Base-by-base conservation (phyloP, 2,797 vertebrate species). In the Platyrinchus mystaceus region DNA sequence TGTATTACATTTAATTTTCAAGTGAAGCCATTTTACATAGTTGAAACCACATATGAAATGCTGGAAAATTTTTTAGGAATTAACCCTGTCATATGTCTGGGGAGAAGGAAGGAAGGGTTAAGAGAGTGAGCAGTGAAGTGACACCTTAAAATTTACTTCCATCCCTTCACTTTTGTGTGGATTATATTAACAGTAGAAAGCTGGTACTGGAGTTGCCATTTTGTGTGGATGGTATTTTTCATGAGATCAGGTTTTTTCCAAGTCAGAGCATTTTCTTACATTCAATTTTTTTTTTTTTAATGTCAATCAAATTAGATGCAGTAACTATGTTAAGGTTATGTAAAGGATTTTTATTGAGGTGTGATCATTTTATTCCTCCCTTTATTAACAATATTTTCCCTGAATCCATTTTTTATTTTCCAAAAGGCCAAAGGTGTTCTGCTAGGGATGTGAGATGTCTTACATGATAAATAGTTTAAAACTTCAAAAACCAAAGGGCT, bases 321-420 rank as follows among this genome's bases (percentile, higher is more conserved):
- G 6, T 94, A 95, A 92, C 93, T 96, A 71, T 90, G 70, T 95
- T 96, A 95, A 95, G 91, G 75, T 67, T 95, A 94, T 79, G 69
- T 93, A 95, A 97, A 95, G 78, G 37, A 93, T 77, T 80, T 89
- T 90, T 88, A 50, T 73, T 96, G 84, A 95, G 76, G 90, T 97
- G 83, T 93, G 93, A 67, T 86, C 24, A 6, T 84, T 97, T 94
- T 93, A 73, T 87, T 96, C 62, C 76, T 93, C 75, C 95, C 86
- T 95, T 83, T 93, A 78, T 94, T 87, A 96, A 95, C 79, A 84
- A 19, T 75, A 70, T 79, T 64, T 92, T 84, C 41, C 77, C 70
- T 71, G 84, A 94, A 85, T 64, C 49, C 21, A 41, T 44, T 39
- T 68, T 93, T 73, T 71, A 15, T 82, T 88, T 88, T 89, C 62